A percentile compares a stretch with the other conserved stretches of the same genome.
Conservation (phyloP, 2,888 invertebrate species). For the Apantesis nais region DNA sequence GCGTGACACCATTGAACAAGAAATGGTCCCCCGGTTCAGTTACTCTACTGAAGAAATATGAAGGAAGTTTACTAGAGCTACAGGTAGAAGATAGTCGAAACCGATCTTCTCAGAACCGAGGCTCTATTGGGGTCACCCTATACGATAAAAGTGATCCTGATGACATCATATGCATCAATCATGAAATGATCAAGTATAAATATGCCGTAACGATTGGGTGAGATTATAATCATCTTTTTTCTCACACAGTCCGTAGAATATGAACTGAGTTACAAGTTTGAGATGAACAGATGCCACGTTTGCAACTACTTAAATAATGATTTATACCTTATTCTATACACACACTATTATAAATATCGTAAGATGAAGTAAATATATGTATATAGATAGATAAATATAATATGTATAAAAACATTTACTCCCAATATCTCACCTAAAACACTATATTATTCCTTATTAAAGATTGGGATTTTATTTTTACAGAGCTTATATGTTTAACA, state of each 20-base stretch:
- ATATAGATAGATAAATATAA: neutral
- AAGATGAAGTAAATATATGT: no score
- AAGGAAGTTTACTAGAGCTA: slow-evolving; percentile 58
- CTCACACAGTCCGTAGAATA: neutral
- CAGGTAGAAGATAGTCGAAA: slow-evolving; percentile 65
- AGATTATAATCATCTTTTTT: slow-evolving; percentile 26
- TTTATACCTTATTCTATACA: neutral
- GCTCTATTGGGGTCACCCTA: slow-evolving; percentile 69
- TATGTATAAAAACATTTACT: neutral
- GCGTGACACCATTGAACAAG: slow-evolving; percentile 71
- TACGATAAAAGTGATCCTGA: slow-evolving; percentile 62
- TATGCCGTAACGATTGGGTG: slow-evolving; percentile 76
- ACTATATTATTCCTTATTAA: no score
- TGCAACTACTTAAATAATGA: neutral
- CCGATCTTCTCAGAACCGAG: slow-evolving; percentile 34
- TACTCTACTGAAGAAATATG: slow-evolving; percentile 59
- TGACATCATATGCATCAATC: slow-evolving; percentile 66
- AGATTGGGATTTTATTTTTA: neutral
- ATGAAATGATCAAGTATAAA: slow-evolving; percentile 73
- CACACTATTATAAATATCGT: no score
- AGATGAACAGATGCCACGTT: neutral
- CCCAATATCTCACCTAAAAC: neutral
- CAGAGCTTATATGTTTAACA: slow-evolving; percentile 70
- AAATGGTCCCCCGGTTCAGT: slow-evolving; percentile 72
- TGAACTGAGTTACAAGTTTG: neutral